Percentiles rank a stretch among this genome's conserved stretches.
Conservation (phyloP, 2,113 vertebrate species). For the Hepsetus odoe region DNA sequence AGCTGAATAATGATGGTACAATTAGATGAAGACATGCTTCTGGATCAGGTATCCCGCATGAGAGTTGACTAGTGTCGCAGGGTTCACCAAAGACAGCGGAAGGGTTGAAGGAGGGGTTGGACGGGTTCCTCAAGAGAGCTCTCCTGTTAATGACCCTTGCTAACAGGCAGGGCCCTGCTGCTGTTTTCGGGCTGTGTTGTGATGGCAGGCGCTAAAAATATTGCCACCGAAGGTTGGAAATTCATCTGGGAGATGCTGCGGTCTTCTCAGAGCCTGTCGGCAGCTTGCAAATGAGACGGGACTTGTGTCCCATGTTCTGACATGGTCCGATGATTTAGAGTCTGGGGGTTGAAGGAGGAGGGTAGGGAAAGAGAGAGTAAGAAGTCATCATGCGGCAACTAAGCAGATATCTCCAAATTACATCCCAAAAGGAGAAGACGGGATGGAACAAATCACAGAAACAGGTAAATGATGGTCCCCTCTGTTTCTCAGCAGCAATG, state of each 20-base stretch:
- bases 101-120: not conserved
- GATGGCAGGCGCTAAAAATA: not conserved
- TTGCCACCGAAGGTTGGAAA: not conserved
- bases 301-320: not conserved
- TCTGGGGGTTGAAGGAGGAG: too few species aligned
- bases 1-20: not conserved
- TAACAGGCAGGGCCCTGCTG: not conserved
- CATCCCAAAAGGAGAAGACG: not conserved
- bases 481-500: not conserved
- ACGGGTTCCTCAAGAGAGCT: not conserved
- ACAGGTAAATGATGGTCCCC: not conserved
- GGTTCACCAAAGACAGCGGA: not conserved
- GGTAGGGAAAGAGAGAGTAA: not conserved
- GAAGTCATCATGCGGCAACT: not conserved
- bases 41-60: not conserved
- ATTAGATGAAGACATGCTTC: not conserved
- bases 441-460: constrained; percentile 4
- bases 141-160: not conserved
- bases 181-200: not conserved
- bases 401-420: constrained; percentile 1
- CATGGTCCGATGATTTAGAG: not conserved
- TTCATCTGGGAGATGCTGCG: not conserved
- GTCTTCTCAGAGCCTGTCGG: not conserved
- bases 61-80: not conserved
- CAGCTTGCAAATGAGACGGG: not conserved